phyloP scores from a whole-genome alignment of 2,797 vertebrate species.

The Pagetopsis macropterus region DNA sequence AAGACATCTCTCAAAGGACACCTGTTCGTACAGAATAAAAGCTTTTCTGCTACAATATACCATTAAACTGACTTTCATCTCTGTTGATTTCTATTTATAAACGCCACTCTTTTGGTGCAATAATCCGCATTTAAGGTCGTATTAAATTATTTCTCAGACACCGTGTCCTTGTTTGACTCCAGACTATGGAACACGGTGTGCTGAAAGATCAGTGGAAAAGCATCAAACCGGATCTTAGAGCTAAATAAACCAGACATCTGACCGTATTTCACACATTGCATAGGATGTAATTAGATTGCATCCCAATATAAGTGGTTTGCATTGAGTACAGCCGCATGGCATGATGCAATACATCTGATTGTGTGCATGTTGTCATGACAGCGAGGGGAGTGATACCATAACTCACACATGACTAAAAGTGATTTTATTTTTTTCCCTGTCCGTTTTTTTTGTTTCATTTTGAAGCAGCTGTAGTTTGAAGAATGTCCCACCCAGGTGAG shows the following conservation, averaged over 20 bases:
- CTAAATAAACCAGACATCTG: constrained; percentile 44
- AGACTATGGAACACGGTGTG: constrained; percentile 73
- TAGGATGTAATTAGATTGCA: constrained; percentile 23
- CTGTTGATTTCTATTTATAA: accelerated
- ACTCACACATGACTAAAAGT: neutral
- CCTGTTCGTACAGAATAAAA: accelerated
- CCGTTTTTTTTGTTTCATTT: constrained; percentile 19
- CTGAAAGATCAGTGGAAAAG: constrained; percentile 51
- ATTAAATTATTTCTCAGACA: constrained; percentile 49
- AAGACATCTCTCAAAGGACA: constrained; percentile 26
- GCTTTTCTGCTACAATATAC: accelerated
- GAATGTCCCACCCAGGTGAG: constrained; percentile 53
- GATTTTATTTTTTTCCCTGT: neutral
- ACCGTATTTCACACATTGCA: constrained; percentile 23
- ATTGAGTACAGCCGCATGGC: constrained; percentile 11
- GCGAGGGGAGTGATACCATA: neutral
- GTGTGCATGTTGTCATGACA: neutral
- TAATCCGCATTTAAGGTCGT: constrained; percentile 62
- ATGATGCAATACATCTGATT: constrained; percentile 7
- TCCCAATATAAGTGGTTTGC: constrained; percentile 6
- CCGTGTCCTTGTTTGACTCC: constrained; percentile 78
- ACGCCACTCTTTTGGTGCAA: neutral
- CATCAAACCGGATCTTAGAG: constrained; percentile 33
- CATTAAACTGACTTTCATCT: neutral
- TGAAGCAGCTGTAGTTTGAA: constrained; percentile 31